These are phyloP conservation scores for Corticium candelabrum DNA, from an alignment of 37 sponge, comb jelly and placozoan genomes.

Conservation along the genomic window DNA sequence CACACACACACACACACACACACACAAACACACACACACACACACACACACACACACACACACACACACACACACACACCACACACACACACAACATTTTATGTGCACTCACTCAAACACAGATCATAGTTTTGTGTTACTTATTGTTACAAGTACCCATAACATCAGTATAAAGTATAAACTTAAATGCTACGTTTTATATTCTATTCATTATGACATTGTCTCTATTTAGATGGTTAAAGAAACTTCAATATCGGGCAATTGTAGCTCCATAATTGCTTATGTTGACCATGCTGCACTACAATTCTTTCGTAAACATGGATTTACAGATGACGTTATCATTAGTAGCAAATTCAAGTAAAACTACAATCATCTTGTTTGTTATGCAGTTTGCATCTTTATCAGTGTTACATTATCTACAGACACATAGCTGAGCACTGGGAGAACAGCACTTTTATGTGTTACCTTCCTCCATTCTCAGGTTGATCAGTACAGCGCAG, in stretches of 20 bases:
- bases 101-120: no score
- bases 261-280: constrained; percentile 46
- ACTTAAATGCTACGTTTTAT: no score
- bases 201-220: no score
- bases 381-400: neutral
- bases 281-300: constrained; percentile 75
- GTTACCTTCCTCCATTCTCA: constrained; percentile 72
- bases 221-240: constrained; percentile 21
- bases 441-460: constrained; percentile 82
- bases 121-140: no score
- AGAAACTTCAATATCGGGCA: constrained; percentile 57
- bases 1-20: no score
- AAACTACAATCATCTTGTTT: neutral
- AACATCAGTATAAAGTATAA: no score
- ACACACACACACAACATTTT: no score
- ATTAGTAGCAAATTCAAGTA: constrained; percentile 50
- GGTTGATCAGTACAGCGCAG: constrained; percentile 7
- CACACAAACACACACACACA: no score
- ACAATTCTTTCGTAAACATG: constrained; percentile 50
- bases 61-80: no score
- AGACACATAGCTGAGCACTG: constrained; percentile 47
- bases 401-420: neutral
- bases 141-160: no score
- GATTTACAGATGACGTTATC: constrained; percentile 65
- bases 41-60: no score